Evolutionary conservation across 2,888 invertebrate genomes (phyloP), one percentile per base, ranked within the genome.

Genomic region (Plagodis pulveraria): DNA sequence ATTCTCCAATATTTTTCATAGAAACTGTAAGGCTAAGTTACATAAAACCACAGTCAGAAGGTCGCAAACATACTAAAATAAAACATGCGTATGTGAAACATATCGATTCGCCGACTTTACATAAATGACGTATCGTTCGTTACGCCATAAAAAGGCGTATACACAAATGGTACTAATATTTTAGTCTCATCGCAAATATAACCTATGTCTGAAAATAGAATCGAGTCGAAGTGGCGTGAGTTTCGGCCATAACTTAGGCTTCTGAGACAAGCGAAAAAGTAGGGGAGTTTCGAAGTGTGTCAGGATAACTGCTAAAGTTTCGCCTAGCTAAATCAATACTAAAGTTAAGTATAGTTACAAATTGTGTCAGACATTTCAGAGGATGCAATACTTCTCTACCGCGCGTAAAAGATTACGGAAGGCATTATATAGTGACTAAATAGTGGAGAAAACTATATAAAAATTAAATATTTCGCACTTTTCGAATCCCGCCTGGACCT

Each of bases 281-380:
- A n/a, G 45, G 42, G 36, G 34, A 59, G 54, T 56, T 60, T 41
- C 50, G 7, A 60, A 60, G 51, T 60, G 55, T 60, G 59, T 33
- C 59, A 60, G 59, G 51, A 60, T 60, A 56, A 60, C 56, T 48
- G 44, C 44, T 35, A 44, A 60, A 60, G 22, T 60, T 60, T 56
- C 54, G 46, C 58, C 43, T 47, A 22, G 12, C 10, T 10, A 42
- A 58, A 59, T 59, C 43, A 47, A 55, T 59, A 46, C 1, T 42
- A 10, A 11, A 50, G 36, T 40, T 40, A 0, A 35, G 11, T 32
- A 41, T 10, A 6, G 41, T n/a, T 41, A 4, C 9, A 8, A 38
- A 6, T 6, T 38, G 8, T 38, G 38, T 38, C 38, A 6, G 1
- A 22, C 22, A 22, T 22, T 22, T 22, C 22, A 22, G 22, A 22